These are phyloP conservation scores for Chloropsis hardwickii DNA, from an alignment of 2,113 vertebrate genomes.

Conservation along the genomic window DNA sequence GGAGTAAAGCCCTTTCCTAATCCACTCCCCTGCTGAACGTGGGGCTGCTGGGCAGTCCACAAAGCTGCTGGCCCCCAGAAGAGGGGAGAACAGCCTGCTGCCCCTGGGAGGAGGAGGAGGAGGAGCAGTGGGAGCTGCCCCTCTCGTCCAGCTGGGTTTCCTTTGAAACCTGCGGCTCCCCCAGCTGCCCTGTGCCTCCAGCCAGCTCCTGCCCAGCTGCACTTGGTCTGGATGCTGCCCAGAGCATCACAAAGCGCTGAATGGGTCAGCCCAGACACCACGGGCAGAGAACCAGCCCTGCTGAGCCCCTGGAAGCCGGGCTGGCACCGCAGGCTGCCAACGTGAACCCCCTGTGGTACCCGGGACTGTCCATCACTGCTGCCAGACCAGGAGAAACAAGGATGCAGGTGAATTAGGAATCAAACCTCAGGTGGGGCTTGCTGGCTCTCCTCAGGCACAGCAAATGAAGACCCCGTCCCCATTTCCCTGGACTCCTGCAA, in stretches of 20 bases:
- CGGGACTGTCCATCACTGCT: fast-evolving
- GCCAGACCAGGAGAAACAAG: background rate
- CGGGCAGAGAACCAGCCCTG: background rate
- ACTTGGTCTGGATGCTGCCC: background rate
- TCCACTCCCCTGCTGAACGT: background rate
- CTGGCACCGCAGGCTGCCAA: fast-evolving
- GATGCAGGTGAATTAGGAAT: background rate
- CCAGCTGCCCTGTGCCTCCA: background rate
- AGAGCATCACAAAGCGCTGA: fast-evolving
- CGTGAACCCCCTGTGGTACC: fast-evolving
- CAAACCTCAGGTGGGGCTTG: background rate
- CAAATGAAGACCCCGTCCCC: background rate
- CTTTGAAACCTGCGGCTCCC: fast-evolving
- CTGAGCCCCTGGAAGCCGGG: background rate
- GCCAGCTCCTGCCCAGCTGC: background rate
- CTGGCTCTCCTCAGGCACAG: background rate
- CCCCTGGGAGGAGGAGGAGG: background rate
- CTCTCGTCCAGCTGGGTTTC: fast-evolving
- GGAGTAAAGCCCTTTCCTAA: slow-evolving; percentile 47
- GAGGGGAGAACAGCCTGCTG: background rate
- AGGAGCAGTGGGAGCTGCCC: background rate
- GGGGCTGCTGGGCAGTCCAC: background rate
- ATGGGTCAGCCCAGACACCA: fast-evolving
- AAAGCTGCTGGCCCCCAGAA: background rate
- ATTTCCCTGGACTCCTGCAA: background rate